Percentiles rank a stretch among this genome's conserved stretches.
These are phyloP conservation scores for Cryptocheilus praepositus DNA, from an alignment of 2,888 invertebrate species.

Conservation along the genomic window DNA sequence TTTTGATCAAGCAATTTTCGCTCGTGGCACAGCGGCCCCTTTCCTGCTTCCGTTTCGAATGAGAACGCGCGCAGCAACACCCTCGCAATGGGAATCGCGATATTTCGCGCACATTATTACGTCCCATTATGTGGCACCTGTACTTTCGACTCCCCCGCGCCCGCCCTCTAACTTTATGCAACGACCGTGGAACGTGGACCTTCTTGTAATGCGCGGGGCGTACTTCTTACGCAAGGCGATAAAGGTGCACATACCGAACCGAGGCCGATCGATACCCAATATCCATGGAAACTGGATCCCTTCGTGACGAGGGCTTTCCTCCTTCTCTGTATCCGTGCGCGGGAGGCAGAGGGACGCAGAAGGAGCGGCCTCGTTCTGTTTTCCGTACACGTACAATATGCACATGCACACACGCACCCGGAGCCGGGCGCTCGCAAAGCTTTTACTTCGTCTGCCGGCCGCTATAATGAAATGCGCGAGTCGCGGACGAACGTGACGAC, in stretches of 20 bases:
- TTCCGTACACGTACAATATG: conserved; percentile 40
- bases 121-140: no score
- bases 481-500: no score
- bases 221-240: conserved; percentile 29
- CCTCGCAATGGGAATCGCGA: background rate
- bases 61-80: background rate
- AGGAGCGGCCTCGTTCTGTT: conserved; percentile 13
- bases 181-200: conserved; percentile 13
- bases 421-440: background rate
- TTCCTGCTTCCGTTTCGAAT: no score
- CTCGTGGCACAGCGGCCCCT: no score
- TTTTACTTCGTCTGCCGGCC: no score
- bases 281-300: conserved; percentile 54
- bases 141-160: background rate
- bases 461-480: no score
- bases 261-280: conserved; percentile 51
- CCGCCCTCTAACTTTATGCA: conserved; percentile 15
- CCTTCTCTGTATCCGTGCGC: conserved; percentile 14
- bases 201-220: conserved; percentile 22
- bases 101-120: background rate
- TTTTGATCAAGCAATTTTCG: no score
- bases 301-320: conserved; percentile 24
- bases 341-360: background rate
- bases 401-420: conserved; percentile 11
- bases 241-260: conserved; percentile 26